phyloP scores from a whole-genome alignment of 2,113 vertebrate genomes.

The Heterochromis multidens region DNA sequence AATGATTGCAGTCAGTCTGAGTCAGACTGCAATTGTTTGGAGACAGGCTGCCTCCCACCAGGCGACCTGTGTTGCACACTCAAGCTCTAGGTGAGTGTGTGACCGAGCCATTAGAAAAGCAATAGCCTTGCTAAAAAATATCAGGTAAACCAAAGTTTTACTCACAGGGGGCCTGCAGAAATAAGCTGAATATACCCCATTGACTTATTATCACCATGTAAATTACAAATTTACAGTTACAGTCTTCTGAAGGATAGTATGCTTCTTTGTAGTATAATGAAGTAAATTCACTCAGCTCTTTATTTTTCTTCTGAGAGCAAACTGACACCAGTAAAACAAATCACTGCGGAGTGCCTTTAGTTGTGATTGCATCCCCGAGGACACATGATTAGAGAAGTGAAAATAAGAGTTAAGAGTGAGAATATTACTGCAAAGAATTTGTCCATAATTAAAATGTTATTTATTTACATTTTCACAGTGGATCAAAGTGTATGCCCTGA shows the following conservation, averaged over 20 bases:
- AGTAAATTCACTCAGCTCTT: background rate
- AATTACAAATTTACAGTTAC: background rate
- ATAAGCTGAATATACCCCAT: background rate
- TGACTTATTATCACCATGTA: background rate
- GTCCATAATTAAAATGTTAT: background rate
- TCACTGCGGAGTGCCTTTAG: background rate
- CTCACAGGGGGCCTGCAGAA: background rate
- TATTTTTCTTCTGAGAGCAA: background rate
- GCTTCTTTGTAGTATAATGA: background rate
- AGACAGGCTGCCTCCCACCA: background rate
- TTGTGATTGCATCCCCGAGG: background rate
- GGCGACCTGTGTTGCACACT: background rate
- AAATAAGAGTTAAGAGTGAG: background rate
- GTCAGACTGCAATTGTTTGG: background rate
- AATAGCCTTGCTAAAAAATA: background rate
- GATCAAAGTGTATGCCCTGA: background rate
- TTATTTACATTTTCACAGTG: background rate
- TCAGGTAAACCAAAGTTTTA: background rate
- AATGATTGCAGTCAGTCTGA: background rate
- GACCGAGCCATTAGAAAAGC: background rate
- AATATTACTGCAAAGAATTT: background rate
- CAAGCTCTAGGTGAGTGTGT: background rate
- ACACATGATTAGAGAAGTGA: background rate
- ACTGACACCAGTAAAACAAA: background rate
- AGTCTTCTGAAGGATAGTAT: background rate